Conservation (phyloP, 2,888 invertebrate species). For the Yponomeuta plumbellus region DNA sequence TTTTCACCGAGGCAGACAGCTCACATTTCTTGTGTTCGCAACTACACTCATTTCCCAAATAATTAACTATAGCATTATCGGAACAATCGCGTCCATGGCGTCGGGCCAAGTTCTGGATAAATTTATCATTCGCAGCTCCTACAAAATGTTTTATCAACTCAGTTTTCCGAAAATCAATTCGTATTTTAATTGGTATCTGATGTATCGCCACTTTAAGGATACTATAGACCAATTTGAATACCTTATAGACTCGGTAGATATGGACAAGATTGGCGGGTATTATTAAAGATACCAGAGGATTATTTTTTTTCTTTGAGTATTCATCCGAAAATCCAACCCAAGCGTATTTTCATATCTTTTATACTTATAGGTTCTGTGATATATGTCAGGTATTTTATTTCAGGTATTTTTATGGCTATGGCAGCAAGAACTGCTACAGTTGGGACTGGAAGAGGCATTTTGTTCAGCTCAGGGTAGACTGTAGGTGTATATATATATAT, state of each 20-base stretch:
- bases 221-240: not conserved
- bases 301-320: no score
- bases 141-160: not conserved
- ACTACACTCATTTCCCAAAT: constrained; percentile 1
- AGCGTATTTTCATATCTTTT: no score
- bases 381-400: no score
- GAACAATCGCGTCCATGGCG: not conserved
- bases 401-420: no score
- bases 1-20: not conserved
- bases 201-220: not conserved
- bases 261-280: no score
- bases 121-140: not conserved
- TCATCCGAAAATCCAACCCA: no score
- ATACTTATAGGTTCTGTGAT: no score
- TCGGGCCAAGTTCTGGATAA: not conserved
- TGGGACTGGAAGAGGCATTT: no score
- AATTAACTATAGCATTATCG: not conserved
- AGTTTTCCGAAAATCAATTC: not conserved
- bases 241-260: not conserved
- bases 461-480: no score
- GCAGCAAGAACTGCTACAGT: no score
- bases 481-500: no score
- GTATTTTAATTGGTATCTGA: not conserved
- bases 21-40: not conserved
- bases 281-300: no score